Conservation (phyloP, 30 jellyfish, hydroid and myxozoan species). For the Cassiopea andromeda region DNA sequence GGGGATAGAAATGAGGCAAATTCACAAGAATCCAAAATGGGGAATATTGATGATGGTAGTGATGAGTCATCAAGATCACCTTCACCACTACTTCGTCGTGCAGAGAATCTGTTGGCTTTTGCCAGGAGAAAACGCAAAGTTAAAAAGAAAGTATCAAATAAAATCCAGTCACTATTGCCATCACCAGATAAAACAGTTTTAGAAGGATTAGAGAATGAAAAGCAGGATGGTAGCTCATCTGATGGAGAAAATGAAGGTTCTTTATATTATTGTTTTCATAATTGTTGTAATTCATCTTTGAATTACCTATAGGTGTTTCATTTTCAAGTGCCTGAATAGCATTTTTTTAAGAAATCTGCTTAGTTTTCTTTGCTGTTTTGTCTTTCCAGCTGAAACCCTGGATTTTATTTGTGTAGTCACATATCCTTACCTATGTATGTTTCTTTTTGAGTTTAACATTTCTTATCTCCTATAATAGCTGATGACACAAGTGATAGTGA, state of each 20-base stretch:
- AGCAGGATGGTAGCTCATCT: conserved; percentile 33
- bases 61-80: conserved; percentile 65
- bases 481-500: conserved; percentile 44
- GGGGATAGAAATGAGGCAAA: conserved; percentile 18
- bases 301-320: too few relatives aligned
- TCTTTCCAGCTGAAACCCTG: too few relatives aligned
- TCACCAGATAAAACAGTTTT: conserved; percentile 40
- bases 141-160: conserved; percentile 31
- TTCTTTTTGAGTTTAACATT: too few relatives aligned
- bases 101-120: conserved; percentile 66
- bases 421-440: too few relatives aligned
- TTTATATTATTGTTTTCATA: neutral
- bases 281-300: neutral
- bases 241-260: conserved; percentile 19
- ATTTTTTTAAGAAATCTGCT: too few relatives aligned
- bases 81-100: conserved; percentile 72
- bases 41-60: conserved; percentile 6
- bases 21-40: conserved; percentile 12
- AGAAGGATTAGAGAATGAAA: conserved; percentile 32
- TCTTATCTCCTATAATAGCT: neutral
- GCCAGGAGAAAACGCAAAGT: conserved; percentile 61
- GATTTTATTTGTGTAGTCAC: too few relatives aligned
- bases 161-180: conserved; percentile 50
- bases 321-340: too few relatives aligned
- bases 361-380: too few relatives aligned